Percentiles rank a stretch among this genome's conserved stretches.
phyloP scores from a whole-genome alignment of 1,140 invertebrate genomes.

The Agrypnia vestita region DNA sequence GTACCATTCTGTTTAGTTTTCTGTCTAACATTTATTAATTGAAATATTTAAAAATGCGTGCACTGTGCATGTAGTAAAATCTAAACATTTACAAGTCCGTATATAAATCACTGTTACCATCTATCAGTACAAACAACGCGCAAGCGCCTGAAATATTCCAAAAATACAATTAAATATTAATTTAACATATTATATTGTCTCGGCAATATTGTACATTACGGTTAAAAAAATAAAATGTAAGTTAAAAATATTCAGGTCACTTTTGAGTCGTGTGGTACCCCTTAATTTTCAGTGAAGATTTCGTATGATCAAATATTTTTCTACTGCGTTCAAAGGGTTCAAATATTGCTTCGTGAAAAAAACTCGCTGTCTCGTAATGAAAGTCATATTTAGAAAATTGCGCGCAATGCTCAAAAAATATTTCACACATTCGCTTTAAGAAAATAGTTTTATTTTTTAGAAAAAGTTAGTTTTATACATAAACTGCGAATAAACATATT shows the following conservation, averaged over 20 bases:
- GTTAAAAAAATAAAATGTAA: background rate
- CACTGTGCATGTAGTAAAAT: background rate
- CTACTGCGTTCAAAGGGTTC: background rate
- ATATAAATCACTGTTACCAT: conserved; percentile 19
- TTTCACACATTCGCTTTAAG: too few relatives aligned
- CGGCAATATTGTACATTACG: background rate
- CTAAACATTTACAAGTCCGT: background rate
- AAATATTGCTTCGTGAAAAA: too few relatives aligned
- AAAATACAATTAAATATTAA: background rate
- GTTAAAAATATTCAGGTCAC: conserved; percentile 19
- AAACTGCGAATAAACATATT: too few relatives aligned
- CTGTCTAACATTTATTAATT: background rate
- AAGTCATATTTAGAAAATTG: too few relatives aligned
- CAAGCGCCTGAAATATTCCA: conserved; percentile 1
- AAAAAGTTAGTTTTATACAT: too few relatives aligned
- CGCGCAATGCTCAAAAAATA: too few relatives aligned
- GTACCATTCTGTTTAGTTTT: background rate
- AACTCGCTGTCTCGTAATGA: too few relatives aligned
- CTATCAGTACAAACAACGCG: conserved; percentile 24
- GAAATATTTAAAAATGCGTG: background rate
- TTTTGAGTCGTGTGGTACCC: background rate
- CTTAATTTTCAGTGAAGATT: conserved; percentile 13
- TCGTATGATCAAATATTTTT: conserved; percentile 44
- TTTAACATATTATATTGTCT: background rate
- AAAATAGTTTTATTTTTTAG: too few relatives aligned